Conservation (phyloP, 2,888 invertebrate species). For the Poecilus cupreus region DNA sequence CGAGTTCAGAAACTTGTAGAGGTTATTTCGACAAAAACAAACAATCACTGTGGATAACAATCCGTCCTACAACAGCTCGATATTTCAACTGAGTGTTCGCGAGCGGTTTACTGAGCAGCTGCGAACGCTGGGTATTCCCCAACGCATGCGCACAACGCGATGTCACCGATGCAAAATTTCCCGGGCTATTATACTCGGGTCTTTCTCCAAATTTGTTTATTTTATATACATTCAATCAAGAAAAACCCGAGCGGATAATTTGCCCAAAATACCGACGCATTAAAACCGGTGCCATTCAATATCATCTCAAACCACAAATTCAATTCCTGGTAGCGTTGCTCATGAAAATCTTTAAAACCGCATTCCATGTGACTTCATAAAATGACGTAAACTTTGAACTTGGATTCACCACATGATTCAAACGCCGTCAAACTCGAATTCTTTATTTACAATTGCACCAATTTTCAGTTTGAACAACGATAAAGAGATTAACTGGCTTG, state of each 20-base stretch:
- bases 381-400: slow-evolving; percentile 36
- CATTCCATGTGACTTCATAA: slow-evolving; percentile 33
- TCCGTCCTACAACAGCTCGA: slow-evolving; percentile 50
- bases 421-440: background rate
- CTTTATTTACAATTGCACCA: background rate
- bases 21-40: slow-evolving; percentile 56
- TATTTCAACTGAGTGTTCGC: slow-evolving; percentile 44
- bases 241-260: slow-evolving; percentile 48
- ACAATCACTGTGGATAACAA: slow-evolving; percentile 51
- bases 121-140: slow-evolving; percentile 58
- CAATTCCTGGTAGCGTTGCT: slow-evolving; percentile 33
- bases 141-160: slow-evolving; percentile 52
- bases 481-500: background rate
- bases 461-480: background rate
- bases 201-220: slow-evolving; percentile 54
- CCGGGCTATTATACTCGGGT: slow-evolving; percentile 48
- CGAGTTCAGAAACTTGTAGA: slow-evolving; percentile 25
- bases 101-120: background rate
- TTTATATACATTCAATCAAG: slow-evolving; percentile 36
- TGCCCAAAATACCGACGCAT: slow-evolving; percentile 13
- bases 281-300: slow-evolving; percentile 29
- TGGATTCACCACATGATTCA: slow-evolving; percentile 40
- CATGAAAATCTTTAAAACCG: slow-evolving; percentile 40
- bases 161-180: slow-evolving; percentile 41
- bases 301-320: slow-evolving; percentile 45